Percentiles rank a stretch among this genome's conserved stretches.
Conservation (phyloP, 2,888 invertebrate species). For the Phengaris alcon region DNA sequence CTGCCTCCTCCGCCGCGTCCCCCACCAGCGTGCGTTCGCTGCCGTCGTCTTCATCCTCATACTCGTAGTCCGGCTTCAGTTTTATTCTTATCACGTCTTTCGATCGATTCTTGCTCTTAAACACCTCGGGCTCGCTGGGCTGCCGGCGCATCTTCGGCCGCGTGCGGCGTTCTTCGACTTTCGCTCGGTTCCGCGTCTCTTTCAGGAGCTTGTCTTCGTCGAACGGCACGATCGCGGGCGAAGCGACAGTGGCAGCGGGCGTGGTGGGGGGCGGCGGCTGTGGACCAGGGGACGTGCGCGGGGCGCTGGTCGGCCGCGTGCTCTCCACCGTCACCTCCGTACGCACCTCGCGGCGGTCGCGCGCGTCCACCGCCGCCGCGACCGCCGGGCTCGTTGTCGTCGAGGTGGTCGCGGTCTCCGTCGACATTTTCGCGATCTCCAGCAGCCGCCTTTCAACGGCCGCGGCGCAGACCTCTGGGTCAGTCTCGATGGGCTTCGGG, state of each 20-base stretch:
- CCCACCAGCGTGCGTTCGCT: slow-evolving; percentile 48
- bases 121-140: slow-evolving; percentile 53
- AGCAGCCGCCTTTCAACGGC: slow-evolving; percentile 68
- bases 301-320: slow-evolving; percentile 39
- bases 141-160: slow-evolving; percentile 60
- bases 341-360: slow-evolving; percentile 60
- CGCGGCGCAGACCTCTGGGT: slow-evolving; percentile 71
- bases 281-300: slow-evolving; percentile 40
- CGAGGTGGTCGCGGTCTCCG: slow-evolving; percentile 32
- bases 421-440: slow-evolving; percentile 59
- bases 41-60: slow-evolving; percentile 71
- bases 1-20: slow-evolving; percentile 54
- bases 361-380: slow-evolving; percentile 48
- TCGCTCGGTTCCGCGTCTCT: slow-evolving; percentile 55
- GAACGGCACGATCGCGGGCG: slow-evolving; percentile 36
- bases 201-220: slow-evolving; percentile 58
- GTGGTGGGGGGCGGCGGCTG: slow-evolving; percentile 33
- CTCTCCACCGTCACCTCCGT: slow-evolving; percentile 63
- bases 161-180: slow-evolving; percentile 56
- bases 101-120: slow-evolving; percentile 53
- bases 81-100: slow-evolving; percentile 81
- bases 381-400: slow-evolving; percentile 29
- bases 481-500: slow-evolving; percentile 83
- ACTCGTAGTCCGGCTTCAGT: slow-evolving; percentile 86
- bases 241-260: slow-evolving; percentile 32